Evolutionary conservation across 2,888 invertebrate genomes (phyloP).

Genomic region (Cheilosia vulpina): DNA sequence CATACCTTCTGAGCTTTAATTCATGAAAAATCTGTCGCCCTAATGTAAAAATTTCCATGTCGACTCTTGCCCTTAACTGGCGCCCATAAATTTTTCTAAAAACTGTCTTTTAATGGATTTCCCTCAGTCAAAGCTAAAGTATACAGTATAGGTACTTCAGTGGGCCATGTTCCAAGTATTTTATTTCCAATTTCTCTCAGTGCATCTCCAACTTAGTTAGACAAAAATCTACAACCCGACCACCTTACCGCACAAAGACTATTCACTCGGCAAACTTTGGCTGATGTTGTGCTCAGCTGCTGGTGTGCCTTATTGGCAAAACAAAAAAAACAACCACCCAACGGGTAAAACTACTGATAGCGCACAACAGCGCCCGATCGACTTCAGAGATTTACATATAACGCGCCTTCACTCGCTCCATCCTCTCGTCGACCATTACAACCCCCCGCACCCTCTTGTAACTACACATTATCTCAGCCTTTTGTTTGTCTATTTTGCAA

Average conservation of each 20-base stretch:
- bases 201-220: constrained; percentile 27
- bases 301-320: constrained; percentile 64
- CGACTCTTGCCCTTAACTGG: too few species aligned
- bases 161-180: neutral
- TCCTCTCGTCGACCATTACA: constrained; percentile 1
- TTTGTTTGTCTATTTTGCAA: constrained; percentile 56
- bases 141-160: neutral
- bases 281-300: constrained; percentile 4
- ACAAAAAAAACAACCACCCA: constrained; percentile 14
- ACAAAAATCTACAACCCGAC: constrained; percentile 43
- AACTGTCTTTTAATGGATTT: too few species aligned
- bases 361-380: constrained; percentile 59
- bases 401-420: constrained; percentile 58
- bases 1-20: too few species aligned
- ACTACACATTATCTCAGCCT: constrained; percentile 43
- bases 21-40: too few species aligned
- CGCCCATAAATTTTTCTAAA: too few species aligned
- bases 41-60: too few species aligned
- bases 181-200: constrained; percentile 21
- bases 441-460: neutral
- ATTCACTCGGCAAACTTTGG: constrained; percentile 47
- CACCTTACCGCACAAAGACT: constrained; percentile 33
- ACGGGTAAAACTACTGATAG: constrained; percentile 69
- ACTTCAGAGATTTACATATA: constrained; percentile 74
- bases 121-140: too few species aligned